Evolutionary conservation across 2,797 vertebrate genomes (phyloP).

Genomic region (Neostethus bicornis): DNA sequence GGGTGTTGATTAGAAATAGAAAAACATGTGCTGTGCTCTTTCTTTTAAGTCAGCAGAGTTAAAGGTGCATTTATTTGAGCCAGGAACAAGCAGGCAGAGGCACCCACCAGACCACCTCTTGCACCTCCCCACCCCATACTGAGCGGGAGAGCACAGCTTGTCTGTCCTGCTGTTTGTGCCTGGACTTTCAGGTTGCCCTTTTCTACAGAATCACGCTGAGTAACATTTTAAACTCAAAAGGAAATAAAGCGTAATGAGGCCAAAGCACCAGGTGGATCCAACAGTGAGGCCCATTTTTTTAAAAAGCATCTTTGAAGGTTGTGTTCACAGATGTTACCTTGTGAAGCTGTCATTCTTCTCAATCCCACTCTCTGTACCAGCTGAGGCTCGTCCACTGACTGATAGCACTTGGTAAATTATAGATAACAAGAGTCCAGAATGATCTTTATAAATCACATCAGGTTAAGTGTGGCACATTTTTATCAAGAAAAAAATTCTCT

Average conservation of each 20-base stretch:
- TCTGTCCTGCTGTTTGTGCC: conserved; percentile 34
- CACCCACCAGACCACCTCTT: too few species aligned
- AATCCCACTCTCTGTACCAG: conserved; percentile 30
- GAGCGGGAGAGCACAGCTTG: conserved; percentile 35
- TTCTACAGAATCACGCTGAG: conserved; percentile 57
- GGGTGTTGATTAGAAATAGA: conserved; percentile 16
- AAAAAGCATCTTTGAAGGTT: conserved; percentile 57
- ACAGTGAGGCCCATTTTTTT: conserved; percentile 62
- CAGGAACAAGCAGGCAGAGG: conserved; percentile 46
- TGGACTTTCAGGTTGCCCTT: conserved; percentile 63
- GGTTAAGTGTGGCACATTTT: too few species aligned
- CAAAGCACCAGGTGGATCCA: conserved; percentile 59
- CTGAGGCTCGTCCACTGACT: conserved; percentile 19
- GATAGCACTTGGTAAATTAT: not conserved
- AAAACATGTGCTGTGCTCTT: conserved; percentile 39
- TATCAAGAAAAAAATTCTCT: too few species aligned
- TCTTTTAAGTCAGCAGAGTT: conserved; percentile 37
- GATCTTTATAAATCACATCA: too few species aligned
- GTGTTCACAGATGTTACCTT: conserved; percentile 47
- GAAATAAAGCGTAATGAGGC: conserved; percentile 53
- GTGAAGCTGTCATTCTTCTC: conserved; percentile 40
- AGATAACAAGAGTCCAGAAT: not conserved
- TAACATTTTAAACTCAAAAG: conserved; percentile 60
- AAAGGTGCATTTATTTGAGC: conserved; percentile 48
- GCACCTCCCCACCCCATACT: conserved; percentile 25